These are phyloP conservation scores for Masnerella sp. DNA, from an alignment of 2,888 invertebrate species.

Conservation along the genomic window DNA sequence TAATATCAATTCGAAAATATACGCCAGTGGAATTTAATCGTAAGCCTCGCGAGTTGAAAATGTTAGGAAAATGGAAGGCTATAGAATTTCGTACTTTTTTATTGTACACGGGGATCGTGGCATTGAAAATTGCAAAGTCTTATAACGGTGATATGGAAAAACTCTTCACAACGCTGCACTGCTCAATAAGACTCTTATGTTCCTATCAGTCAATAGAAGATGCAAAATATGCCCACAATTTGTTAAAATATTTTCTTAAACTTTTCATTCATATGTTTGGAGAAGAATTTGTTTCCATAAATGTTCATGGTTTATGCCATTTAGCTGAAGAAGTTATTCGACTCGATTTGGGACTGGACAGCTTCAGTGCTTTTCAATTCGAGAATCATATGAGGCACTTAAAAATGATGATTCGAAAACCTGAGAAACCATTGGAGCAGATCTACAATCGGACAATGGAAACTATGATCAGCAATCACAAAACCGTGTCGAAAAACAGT, in stretches of 20 bases:
- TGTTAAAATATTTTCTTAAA: slow-evolving; percentile 20
- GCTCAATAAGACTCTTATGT: slow-evolving; percentile 25
- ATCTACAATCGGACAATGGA: slow-evolving; percentile 11
- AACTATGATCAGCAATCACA: not conserved
- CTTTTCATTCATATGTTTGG: slow-evolving; percentile 25
- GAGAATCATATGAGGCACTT: slow-evolving; percentile 43
- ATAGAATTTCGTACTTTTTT: slow-evolving; percentile 44
- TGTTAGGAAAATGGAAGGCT: slow-evolving; percentile 33
- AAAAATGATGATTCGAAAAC: slow-evolving; percentile 24
- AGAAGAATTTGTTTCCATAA: slow-evolving; percentile 32
- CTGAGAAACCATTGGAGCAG: slow-evolving; percentile 34
- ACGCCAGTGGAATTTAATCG: slow-evolving; percentile 30
- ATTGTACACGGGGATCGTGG: slow-evolving; percentile 26
- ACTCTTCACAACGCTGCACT: slow-evolving; percentile 24
- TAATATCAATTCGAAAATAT: slow-evolving; percentile 13
- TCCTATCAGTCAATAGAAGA: not conserved
- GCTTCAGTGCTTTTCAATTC: slow-evolving; percentile 39
- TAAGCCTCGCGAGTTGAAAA: slow-evolving; percentile 18
- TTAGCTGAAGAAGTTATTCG: slow-evolving; percentile 24
- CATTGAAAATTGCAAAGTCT: slow-evolving; percentile 3
- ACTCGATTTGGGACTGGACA: slow-evolving; percentile 18
- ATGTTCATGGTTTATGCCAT: slow-evolving; percentile 41
- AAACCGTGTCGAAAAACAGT: not conserved
- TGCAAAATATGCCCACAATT: slow-evolving; percentile 23
- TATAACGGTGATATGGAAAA: not conserved